Base-by-base conservation (phyloP, 1,140 invertebrate genomes). In the Hylaeus volcanicus region DNA sequence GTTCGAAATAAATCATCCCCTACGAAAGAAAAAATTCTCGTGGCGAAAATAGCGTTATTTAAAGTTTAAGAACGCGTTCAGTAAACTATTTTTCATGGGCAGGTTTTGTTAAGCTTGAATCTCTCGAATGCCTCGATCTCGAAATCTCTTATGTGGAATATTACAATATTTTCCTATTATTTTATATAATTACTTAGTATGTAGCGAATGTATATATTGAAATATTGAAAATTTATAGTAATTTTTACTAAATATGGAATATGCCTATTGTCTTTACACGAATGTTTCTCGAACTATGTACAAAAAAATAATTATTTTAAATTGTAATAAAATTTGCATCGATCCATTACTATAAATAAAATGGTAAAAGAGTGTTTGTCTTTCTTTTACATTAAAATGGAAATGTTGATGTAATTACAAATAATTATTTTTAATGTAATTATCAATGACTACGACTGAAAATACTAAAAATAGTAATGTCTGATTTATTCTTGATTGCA, bases 1-100 rank as follows among this genome's bases (percentile, higher is more conserved):
- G 77, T 65, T 79, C 61, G 74, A 79, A 79, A 74, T 79, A 79
- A 74, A 79, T 56, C 74, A 12, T 79, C 53, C 15, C 45, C 26
- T 55, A 9, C 6, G 6, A 65, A 39, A 60, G 12, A 60, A 73
- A 53, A 64, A 64, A 43, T 48, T 79, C 63, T 73, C 3, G 3
- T 43, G 15, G 48, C 5, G 41, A 74, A 79, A 74, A 43, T 48
- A 48, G 26, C 45, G 14, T 65, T 73, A 37, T 26, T 48, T 39
- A 26, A 55, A 72, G 41, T 79, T 65, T 64, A 39, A 26, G 43
- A 79, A 48, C 43, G 3, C 5, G 14, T 56, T 56, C 14, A 43
- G 8, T 8, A 56, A 69, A 76, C 48, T 65, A 37, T 69, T 14
- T 58, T 58, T 65, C 26, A 48, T 3, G 26, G 37, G 9, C n/a